Conservation (phyloP, 1,140 invertebrate genomes). For the Ceratosolen solmsi region DNA sequence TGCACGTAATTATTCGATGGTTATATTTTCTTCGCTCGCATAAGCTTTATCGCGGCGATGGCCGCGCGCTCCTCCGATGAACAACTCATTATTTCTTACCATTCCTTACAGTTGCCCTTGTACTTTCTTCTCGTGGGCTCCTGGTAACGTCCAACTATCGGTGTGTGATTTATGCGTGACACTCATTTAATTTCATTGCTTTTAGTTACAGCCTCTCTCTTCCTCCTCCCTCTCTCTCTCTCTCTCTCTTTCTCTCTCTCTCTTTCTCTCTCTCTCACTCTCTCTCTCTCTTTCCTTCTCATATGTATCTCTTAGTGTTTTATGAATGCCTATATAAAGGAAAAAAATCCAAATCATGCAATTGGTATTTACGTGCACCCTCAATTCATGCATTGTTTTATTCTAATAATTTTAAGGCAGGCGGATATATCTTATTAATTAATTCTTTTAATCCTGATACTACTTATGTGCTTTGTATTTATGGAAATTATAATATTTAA, state of each 20-base stretch:
- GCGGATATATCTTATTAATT: too few relatives aligned
- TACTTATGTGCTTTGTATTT: too few relatives aligned
- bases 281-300: neutral
- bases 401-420: too few relatives aligned
- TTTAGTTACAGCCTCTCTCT: neutral
- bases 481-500: too few relatives aligned
- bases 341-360: too few relatives aligned
- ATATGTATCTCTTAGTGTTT: too few relatives aligned
- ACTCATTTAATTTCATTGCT: slow-evolving; percentile 52
- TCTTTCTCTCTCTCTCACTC: neutral
- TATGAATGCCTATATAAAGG: too few relatives aligned
- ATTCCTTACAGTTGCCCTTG: slow-evolving; percentile 5
- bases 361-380: too few relatives aligned
- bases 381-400: too few relatives aligned
- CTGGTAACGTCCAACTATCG: slow-evolving; percentile 36
- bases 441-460: too few relatives aligned
- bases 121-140: slow-evolving; percentile 38
- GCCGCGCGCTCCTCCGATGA: slow-evolving; percentile 24
- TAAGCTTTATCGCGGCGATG: slow-evolving; percentile 35
- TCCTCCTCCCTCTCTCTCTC: neutral
- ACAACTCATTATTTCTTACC: slow-evolving; percentile 49
- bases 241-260: neutral
- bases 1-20: slow-evolving; percentile 72
- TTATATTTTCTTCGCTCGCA: slow-evolving; percentile 66
- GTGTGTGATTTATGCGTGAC: slow-evolving; percentile 47